Conservation (phyloP, 2,888 invertebrate species). For the Synanthedon formicaeformis region DNA sequence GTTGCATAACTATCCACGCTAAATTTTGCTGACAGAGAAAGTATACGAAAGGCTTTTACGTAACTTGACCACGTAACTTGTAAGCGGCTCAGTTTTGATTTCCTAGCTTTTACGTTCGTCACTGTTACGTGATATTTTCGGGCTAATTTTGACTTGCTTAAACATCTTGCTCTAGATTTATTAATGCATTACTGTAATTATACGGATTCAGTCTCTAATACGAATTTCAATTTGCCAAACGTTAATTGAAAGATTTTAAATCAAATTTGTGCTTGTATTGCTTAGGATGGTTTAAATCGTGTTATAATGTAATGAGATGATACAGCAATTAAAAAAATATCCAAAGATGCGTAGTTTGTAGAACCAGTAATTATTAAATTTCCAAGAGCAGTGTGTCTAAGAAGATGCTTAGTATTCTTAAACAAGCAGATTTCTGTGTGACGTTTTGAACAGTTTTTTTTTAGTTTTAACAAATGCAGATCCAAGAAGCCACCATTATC, state of each 20-base stretch:
- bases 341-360: too few relatives aligned
- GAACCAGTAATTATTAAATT: too few relatives aligned
- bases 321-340: too few relatives aligned
- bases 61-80: slow-evolving; percentile 55
- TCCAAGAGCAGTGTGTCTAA: too few relatives aligned
- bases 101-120: slow-evolving; percentile 64
- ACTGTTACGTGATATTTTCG: slow-evolving; percentile 52
- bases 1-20: slow-evolving; percentile 59
- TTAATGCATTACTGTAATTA: background rate
- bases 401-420: too few relatives aligned
- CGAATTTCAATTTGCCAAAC: background rate
- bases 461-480: too few relatives aligned
- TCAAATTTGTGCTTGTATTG: background rate
- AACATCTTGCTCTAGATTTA: slow-evolving; percentile 21
- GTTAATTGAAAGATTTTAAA: background rate
- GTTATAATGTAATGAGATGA: too few relatives aligned
- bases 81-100: slow-evolving; percentile 64
- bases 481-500: too few relatives aligned
- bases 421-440: too few relatives aligned
- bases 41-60: slow-evolving; percentile 67
- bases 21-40: slow-evolving; percentile 71
- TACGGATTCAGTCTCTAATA: background rate
- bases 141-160: slow-evolving; percentile 35
- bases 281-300: too few relatives aligned
- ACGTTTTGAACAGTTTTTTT: too few relatives aligned